Base-by-base conservation (phyloP, 2,888 invertebrate genomes). In the Nasonia oneida region DNA sequence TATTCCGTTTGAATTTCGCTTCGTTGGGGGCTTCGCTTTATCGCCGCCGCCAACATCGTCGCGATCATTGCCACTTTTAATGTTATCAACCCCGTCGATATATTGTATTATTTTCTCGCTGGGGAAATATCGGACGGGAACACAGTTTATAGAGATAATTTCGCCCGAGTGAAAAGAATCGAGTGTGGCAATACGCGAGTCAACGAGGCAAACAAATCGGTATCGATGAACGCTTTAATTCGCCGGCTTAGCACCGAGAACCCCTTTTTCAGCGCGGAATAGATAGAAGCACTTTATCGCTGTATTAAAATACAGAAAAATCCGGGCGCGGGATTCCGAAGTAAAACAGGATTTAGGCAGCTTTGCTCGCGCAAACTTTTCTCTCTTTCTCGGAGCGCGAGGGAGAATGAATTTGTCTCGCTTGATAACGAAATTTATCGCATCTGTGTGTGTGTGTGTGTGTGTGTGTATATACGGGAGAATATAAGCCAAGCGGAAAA, bases 371-470 rank as follows among this genome's bases (percentile, higher is more conserved):
- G 42, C 18, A 77, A 81, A 85, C 57, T 81, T 77, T 81, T 74
- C 50, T 33, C 15, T 18, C 50, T 14, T 37, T 3, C 37, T 37
- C 37, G 37, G 37, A 37, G 37, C 15, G 18, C 8, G 29, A 23
- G 64, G 29, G 29, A 42, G 61, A 81, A 81, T 77, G 81, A 77
- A 77, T 73, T 81, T 73, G 71, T 47, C 71, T 61, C 53, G 75
- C 12, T 57, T 75, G 75, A 84, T 84, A 84, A 84, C 75, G 4
- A 39, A 80, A 84, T 84, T 80, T 84, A 84, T 75, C 4, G 12
- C 37, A 18, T 3, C 50, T 71, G 70, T 23, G 23, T 75, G 70
- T 53, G 50, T 76, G 42, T 37, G 57, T 3, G 75, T 2, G 50
- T 75, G 70, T 53, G 50, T 76, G 42, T 37, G 57, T 3, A 64